phyloP scores from a whole-genome alignment of 2,797 vertebrate species.

The Betta splendens region DNA sequence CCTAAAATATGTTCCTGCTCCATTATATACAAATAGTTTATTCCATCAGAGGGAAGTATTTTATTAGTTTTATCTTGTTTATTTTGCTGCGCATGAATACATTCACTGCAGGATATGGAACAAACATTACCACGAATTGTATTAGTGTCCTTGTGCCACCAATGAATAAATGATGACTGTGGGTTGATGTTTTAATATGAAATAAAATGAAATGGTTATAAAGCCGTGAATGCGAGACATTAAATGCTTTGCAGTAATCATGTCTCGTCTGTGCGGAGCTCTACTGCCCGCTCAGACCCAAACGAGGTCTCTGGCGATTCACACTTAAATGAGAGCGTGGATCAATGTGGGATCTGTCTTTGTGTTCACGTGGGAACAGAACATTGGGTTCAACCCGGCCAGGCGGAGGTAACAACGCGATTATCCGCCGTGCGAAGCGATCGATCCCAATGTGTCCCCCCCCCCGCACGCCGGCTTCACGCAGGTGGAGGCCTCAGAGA shows the following conservation, averaged over 20 bases:
- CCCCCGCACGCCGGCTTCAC: constrained; percentile 31
- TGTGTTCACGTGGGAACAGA: constrained; percentile 48
- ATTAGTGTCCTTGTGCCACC: constrained; percentile 2
- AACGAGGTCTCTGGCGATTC: constrained; percentile 23
- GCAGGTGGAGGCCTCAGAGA: neutral
- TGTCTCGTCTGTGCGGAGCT: constrained; percentile 8
- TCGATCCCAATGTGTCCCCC: constrained; percentile 20
- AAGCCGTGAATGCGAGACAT: neutral
- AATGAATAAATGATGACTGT: neutral
- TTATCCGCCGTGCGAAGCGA: constrained; percentile 25
- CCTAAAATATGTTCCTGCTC: constrained; percentile 6
- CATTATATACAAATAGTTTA: constrained; percentile 7
- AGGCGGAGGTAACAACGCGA: constrained; percentile 38
- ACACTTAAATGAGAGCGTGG: constrained; percentile 14
- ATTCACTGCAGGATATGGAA: constrained; percentile 4
- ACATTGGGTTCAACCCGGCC: constrained; percentile 51
- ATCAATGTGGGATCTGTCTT: constrained; percentile 30
- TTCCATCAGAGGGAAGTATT: constrained; percentile 1
- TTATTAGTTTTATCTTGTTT: neutral
- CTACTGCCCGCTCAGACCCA: constrained; percentile 55
- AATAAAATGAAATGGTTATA: neutral
- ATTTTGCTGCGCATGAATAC: constrained; percentile 8
- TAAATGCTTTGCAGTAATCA: constrained; percentile 15
- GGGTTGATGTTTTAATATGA: constrained; percentile 8
- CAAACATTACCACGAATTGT: neutral